Evolutionary conservation across 30 jellyfish, hydroid and myxozoan species (phyloP).

Genomic region (Aurelia aurita complex sp. Pacific): DNA sequence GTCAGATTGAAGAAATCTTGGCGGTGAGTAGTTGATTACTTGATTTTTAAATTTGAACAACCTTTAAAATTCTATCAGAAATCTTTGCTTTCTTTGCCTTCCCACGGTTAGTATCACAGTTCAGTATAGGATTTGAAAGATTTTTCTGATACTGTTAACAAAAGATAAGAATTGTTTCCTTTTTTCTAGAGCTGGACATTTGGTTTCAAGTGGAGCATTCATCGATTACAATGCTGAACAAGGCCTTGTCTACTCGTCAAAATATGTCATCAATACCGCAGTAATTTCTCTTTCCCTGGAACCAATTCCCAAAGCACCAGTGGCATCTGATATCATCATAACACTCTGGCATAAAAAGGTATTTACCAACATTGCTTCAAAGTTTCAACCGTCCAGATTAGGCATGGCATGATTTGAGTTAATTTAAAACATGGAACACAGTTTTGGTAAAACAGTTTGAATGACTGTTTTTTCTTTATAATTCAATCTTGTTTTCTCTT

Average conservation of each 20-base stretch:
- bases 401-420: too few relatives aligned
- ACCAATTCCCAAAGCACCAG: slow-evolving; percentile 79
- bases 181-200: slow-evolving; percentile 57
- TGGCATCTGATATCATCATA: slow-evolving; percentile 80
- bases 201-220: slow-evolving; percentile 73
- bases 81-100: too few relatives aligned
- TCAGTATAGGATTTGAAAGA: too few relatives aligned
- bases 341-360: slow-evolving; percentile 75
- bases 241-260: slow-evolving; percentile 52
- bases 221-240: slow-evolving; percentile 73
- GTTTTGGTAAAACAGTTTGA: too few relatives aligned
- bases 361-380: too few relatives aligned
- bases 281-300: slow-evolving; percentile 64
- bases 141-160: too few relatives aligned
- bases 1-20: slow-evolving; percentile 73
- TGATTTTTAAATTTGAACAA: neutral
- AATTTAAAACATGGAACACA: too few relatives aligned
- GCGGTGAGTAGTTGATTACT: slow-evolving; percentile 27
- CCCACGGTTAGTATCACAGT: too few relatives aligned
- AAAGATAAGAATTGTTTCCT: neutral
- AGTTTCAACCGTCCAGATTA: too few relatives aligned
- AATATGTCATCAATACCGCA: slow-evolving; percentile 75
- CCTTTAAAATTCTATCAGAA: too few relatives aligned
- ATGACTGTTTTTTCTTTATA: too few relatives aligned
- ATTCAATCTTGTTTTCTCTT: too few relatives aligned